Evolutionary conservation across 1,140 invertebrate species (phyloP), one percentile per base, ranked within the genome.

Genomic region (Polypedilum vanderplanki): DNA sequence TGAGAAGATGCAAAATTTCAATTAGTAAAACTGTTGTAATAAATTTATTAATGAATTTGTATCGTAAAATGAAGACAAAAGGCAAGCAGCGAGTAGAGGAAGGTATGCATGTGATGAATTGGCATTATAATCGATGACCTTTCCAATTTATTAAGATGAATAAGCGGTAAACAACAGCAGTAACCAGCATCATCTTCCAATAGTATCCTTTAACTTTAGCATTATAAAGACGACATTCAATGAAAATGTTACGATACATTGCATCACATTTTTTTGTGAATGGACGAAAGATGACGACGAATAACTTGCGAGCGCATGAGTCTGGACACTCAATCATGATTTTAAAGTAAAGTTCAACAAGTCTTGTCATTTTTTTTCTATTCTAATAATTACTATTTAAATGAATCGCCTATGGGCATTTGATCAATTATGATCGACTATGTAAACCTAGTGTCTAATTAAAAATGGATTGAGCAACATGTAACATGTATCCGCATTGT

Each of bases 181-280:
- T n/a, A n/a, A n/a, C 5, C 24, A 33, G 24, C 24, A 33, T 46
- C n/a, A 46, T 3, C 1, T n/a, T n/a, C 46, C 46, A 57, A n/a
- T 57, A 57, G 46, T 57, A 57, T 57, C 46, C 46, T 57, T 57
- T 57, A 57, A 57, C 46, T 57, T 57, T 57, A 33, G 24, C 24
- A 33, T 33, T 33, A 33, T 33, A 33, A 33, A 33, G 24, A 33
- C 24, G 46, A 57, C 46, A 57, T 57, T 57, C 46, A 57, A n/a
- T 57, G 46, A 57, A 57, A 57, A 57, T 57, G 46, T 57, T 57
- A 57, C 46, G 46, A 57, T 57, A 57, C n/a, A 57, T 57, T 57
- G 46, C 46, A 57, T 33, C 24, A 57, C 46, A 57, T 57, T 57
- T 15, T n/a, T 33, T 57, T 57, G 46, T n/a, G 46, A n/a, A 57